Conservation (phyloP, 2,888 invertebrate genomes). For the Ormia ochracea region DNA sequence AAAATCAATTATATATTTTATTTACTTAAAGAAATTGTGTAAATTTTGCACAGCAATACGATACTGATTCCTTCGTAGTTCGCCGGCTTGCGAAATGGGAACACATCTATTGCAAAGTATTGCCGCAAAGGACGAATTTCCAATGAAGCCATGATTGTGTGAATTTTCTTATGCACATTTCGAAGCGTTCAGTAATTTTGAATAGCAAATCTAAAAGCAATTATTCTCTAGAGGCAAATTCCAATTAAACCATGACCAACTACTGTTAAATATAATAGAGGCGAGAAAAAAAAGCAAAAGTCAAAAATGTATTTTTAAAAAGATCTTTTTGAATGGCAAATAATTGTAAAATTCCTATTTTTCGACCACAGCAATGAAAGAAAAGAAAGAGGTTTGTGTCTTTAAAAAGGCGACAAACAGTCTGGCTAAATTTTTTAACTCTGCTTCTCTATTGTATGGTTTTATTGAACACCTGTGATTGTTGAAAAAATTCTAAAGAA, state of each 20-base stretch:
- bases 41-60: not conserved
- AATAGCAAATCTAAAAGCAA: constrained; percentile 37
- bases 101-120: too few relatives aligned
- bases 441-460: not conserved
- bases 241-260: constrained; percentile 50
- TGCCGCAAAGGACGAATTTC: too few relatives aligned
- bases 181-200: not conserved
- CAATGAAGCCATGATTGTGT: too few relatives aligned
- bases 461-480: constrained; percentile 48
- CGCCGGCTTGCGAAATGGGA: too few relatives aligned
- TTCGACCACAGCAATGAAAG: constrained; percentile 37
- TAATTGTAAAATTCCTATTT: not conserved
- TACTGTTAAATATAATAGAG: not conserved
- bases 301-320: not conserved
- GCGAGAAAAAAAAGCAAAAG: not conserved
- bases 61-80: too few relatives aligned
- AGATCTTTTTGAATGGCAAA: not conserved
- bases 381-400: constrained; percentile 34
- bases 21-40: not conserved
- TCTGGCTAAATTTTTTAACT: constrained; percentile 44
- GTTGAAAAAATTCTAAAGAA: constrained; percentile 25
- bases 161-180: too few relatives aligned
- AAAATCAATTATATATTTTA: not conserved
- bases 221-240: constrained; percentile 61
- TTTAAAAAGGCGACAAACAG: constrained; percentile 60